Base-by-base conservation (phyloP, 2,113 vertebrate species). In the Chaetodon auriga region DNA sequence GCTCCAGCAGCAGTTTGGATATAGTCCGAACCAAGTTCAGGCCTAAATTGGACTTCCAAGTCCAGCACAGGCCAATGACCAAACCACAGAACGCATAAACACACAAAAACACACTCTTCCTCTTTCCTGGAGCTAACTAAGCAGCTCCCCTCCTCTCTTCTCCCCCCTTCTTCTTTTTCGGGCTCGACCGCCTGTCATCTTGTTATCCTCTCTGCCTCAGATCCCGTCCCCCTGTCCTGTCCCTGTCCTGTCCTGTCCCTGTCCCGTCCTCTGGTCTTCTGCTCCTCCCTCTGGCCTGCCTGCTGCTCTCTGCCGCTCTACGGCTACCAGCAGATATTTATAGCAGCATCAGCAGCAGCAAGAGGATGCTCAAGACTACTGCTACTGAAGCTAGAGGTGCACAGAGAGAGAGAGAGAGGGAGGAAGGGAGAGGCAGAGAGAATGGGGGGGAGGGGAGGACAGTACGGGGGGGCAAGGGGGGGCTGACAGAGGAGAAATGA, bases 291-390 rank as follows among this genome's bases (percentile, higher is more conserved):
- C 81, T 80, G 84, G 90, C 87, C 90, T 90, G 87, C 89, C 86
- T 92, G 85, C 89, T 93, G 89, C 82, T 89, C 88, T 90, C 87
- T 90, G 89, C 89, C 41, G 82, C 90, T 88, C 82, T 92, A 84
- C 69, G 16, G 75, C 90, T 91, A 92, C 87, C 88, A 51, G 82
- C 70, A 65, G 93, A 93, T 95, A 95, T 95, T 95, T 94, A 93
- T 95, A 95, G 94, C 92, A 92, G 82, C 87, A 87, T 84, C 92
- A 87, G 92, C 92, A 93, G 90, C 83, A 86, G 90, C 80, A 71
- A 87, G 30, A 30, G 87, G 92, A 93, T 91, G 92, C 90, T 91
- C 86, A 89, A 90, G 84, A 92, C 91, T 91, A 87, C 82, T 64
- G 90, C 93, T 92, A 90, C 85, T 70, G 30, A 89, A 92, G 88